phyloP scores from a whole-genome alignment of 2,888 invertebrate species.

The Spodoptera picta region DNA sequence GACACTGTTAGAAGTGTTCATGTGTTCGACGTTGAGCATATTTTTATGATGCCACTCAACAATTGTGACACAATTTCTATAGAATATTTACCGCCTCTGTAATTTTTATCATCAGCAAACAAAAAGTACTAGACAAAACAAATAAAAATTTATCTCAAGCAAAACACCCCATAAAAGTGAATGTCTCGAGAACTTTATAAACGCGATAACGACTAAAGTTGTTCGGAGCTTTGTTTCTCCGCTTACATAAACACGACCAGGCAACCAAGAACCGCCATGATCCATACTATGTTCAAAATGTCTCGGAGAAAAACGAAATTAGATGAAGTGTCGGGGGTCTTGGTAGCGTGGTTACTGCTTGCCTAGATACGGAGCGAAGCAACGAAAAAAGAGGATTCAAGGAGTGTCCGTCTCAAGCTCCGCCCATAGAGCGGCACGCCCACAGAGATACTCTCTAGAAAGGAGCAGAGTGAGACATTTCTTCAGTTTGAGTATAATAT shows the following conservation, averaged over 20 bases:
- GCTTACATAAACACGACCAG: conserved; percentile 83
- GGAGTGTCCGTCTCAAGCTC: conserved; percentile 84
- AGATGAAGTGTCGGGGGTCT: conserved; percentile 70
- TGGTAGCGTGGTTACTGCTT: conserved; percentile 71
- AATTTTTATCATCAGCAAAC: conserved; percentile 65
- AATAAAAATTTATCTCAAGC: conserved; percentile 86
- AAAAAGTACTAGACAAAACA: conserved; percentile 79
- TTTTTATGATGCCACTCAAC: neutral
- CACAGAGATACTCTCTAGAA: conserved; percentile 74
- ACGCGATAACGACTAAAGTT: conserved; percentile 88
- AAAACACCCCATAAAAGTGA: conserved; percentile 88
- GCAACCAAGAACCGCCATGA: conserved; percentile 58
- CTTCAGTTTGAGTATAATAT: conserved; percentile 76
- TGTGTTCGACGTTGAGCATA: neutral
- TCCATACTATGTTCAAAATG: conserved; percentile 34
- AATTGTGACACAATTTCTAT: conserved; percentile 6
- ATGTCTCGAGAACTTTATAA: conserved; percentile 88
- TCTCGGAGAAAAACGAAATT: conserved; percentile 49
- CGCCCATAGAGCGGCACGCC: conserved; percentile 83
- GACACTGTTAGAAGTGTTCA: too few species aligned
- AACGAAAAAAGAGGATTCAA: conserved; percentile 87
- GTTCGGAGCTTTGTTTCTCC: conserved; percentile 83
- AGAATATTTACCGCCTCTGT: conserved; percentile 29
- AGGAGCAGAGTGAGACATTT: conserved; percentile 79
- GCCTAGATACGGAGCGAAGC: conserved; percentile 81